Evolutionary conservation across 2,888 invertebrate genomes (phyloP), one percentile per base, ranked within the genome.

Genomic region (Sinhomidia bicolor): DNA sequence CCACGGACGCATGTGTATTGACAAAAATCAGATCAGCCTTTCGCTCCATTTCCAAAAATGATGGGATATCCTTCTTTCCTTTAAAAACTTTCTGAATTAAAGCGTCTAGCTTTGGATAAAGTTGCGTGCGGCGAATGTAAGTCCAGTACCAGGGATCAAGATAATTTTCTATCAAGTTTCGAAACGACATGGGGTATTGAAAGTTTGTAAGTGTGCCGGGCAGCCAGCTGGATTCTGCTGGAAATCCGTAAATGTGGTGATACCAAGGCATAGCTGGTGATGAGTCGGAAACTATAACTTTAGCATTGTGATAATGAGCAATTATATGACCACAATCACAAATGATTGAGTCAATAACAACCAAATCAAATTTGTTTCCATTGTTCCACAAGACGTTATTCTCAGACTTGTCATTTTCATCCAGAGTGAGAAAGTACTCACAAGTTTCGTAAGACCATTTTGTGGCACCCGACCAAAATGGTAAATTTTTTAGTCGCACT

Each of bases 301-400:
- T 91, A 0, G 90, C 89, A 3, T 85, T 85, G 20, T 88, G 86
- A 78, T 54, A 41, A 23, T 91, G 62, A 1, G 84, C 89, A 9
- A 87, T 47, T 29, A 91, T 90, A 36, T 88, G 74, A 0, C 89
- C 90, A 79, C 90, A 91, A 23, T 91, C 90, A 54, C 90, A 89
- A 7, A 89, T 10, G 14, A 85, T 85, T 14, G 85, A 60, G 29
- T 90, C 89, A 10, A 85, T 14, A 14, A 91, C 41, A 5, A 91
- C 85, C 12, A 91, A 44, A 60, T 91, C 90, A 62, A 85, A 91
- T 29, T 81, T 65, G 2, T 60, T 57, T 32, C 65, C 71, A 26
- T 36, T 26, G 9, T 80, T n/a, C n/a, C n/a, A 79, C 9, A 80
- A 6, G 0, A 3, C 60, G 10, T 76, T 26, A 5, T 17, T 54